A percentile compares a stretch with the other conserved stretches of the same genome.
Conservation (phyloP, 2,797 vertebrate species). For the Alosa sapidissima region DNA sequence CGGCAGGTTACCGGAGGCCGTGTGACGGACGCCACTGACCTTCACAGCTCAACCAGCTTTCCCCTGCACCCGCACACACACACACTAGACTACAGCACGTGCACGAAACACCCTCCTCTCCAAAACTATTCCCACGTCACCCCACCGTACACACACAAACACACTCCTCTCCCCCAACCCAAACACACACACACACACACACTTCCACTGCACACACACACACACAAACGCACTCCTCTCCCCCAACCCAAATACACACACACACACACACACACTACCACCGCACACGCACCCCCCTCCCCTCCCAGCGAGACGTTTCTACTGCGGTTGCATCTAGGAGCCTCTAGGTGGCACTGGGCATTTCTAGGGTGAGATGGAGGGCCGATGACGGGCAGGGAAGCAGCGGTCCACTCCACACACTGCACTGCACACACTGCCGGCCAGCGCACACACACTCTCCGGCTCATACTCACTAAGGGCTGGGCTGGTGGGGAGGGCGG, state of each 20-base stretch:
- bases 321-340: constrained; percentile 29
- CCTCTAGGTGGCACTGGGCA: constrained; percentile 36
- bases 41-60: not conserved
- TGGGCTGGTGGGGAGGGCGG: constrained; percentile 69
- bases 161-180: not conserved
- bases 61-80: not conserved
- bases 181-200: not conserved
- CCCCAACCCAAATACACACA: not conserved
- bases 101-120: not conserved
- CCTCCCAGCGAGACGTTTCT: constrained; percentile 9
- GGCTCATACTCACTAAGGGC: constrained; percentile 78
- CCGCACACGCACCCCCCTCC: not conserved
- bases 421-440: constrained; percentile 36
- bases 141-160: not conserved
- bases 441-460: constrained; percentile 27
- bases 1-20: not conserved
- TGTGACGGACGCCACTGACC: not conserved
- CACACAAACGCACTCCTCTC: not conserved
- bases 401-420: constrained; percentile 12
- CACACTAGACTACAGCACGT: not conserved
- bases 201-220: not conserved
- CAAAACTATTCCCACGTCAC: not conserved
- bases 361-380: not conserved
- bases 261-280: not conserved
- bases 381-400: constrained; percentile 54